Evolutionary conservation across 2,888 invertebrate genomes (phyloP).

Genomic region (Lepas anatifera): DNA sequence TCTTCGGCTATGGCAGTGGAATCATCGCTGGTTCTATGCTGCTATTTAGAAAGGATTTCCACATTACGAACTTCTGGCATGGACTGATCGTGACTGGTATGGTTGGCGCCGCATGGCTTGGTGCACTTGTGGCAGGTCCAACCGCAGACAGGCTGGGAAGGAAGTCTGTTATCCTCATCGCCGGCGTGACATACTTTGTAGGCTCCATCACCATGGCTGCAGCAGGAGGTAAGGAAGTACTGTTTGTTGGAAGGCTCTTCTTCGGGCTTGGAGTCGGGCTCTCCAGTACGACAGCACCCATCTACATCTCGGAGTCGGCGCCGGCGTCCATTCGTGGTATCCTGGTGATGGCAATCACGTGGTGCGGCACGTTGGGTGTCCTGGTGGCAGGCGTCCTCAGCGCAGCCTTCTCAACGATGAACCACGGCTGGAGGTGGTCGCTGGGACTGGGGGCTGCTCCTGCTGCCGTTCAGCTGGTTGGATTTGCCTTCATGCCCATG

Average conservation of each 20-base stretch:
- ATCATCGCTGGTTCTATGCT: conserved; percentile 26
- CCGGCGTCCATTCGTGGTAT: conserved; percentile 39
- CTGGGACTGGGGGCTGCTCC: conserved; percentile 33
- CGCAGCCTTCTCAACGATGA: conserved; percentile 37
- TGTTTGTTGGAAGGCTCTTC: conserved; percentile 36
- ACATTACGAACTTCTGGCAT: conserved; percentile 36
- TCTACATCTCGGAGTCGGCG: conserved; percentile 44
- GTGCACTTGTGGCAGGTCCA: conserved; percentile 37
- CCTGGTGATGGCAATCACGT: conserved; percentile 39
- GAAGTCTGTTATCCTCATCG: conserved; percentile 38
- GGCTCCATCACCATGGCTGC: conserved; percentile 39
- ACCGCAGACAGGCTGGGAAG: conserved; percentile 38
- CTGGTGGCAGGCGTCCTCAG: conserved; percentile 37
- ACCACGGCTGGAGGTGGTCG: conserved; percentile 42
- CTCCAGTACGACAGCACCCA: conserved; percentile 42
- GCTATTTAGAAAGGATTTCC: conserved; percentile 31
- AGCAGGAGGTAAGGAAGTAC: conserved; percentile 32
- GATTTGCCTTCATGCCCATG: conserved; percentile 44
- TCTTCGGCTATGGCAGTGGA: conserved; percentile 26
- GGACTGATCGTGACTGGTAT: conserved; percentile 40
- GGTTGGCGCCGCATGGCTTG: conserved; percentile 37
- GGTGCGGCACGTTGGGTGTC: conserved; percentile 43
- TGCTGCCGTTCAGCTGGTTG: conserved; percentile 39
- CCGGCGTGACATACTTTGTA: conserved; percentile 38
- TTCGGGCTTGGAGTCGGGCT: conserved; percentile 40